Percentiles rank a stretch among this genome's conserved stretches.
Conservation (phyloP, 2,113 vertebrate species). For the Eolophus roseicapilla region DNA sequence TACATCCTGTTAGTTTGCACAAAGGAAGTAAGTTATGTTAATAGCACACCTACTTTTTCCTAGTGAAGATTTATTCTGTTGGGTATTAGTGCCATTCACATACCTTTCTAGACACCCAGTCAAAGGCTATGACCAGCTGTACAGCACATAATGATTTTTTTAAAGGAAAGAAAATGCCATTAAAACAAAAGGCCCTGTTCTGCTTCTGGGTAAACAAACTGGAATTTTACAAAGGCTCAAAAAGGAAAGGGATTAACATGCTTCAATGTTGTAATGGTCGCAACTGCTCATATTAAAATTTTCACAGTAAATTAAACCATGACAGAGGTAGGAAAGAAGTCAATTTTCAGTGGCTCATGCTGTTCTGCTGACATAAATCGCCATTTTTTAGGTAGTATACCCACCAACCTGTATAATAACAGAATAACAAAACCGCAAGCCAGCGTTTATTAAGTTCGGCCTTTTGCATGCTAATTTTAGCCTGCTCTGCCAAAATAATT, state of each 20-base stretch:
- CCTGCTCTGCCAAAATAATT: constrained; percentile 36
- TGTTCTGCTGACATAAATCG: constrained; percentile 43
- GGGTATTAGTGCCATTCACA: background rate
- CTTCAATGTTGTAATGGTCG: constrained; percentile 32
- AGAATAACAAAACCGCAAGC: constrained; percentile 37
- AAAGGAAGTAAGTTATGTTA: constrained; percentile 32
- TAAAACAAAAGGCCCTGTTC: constrained; percentile 40
- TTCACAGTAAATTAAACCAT: constrained; percentile 65
- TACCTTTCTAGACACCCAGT: background rate
- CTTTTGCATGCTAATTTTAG: constrained; percentile 52
- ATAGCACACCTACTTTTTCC: background rate
- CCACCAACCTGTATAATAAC: constrained; percentile 29
- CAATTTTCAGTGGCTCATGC: constrained; percentile 38
- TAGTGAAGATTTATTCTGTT: background rate
- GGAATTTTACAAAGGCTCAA: constrained; percentile 16
- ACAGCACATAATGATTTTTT: background rate
- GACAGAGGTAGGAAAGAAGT: constrained; percentile 53
- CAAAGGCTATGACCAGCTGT: constrained; percentile 5
- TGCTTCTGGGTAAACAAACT: constrained; percentile 39
- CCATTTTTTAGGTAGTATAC: constrained; percentile 31
- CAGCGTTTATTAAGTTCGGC: constrained; percentile 19
- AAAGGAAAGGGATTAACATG: constrained; percentile 52
- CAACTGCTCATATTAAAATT: constrained; percentile 58
- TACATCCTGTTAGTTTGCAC: constrained; percentile 18
- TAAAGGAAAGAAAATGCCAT: background rate